Evolutionary conservation across 1,140 invertebrate species (phyloP).

Genomic region (Musca domestica): DNA sequence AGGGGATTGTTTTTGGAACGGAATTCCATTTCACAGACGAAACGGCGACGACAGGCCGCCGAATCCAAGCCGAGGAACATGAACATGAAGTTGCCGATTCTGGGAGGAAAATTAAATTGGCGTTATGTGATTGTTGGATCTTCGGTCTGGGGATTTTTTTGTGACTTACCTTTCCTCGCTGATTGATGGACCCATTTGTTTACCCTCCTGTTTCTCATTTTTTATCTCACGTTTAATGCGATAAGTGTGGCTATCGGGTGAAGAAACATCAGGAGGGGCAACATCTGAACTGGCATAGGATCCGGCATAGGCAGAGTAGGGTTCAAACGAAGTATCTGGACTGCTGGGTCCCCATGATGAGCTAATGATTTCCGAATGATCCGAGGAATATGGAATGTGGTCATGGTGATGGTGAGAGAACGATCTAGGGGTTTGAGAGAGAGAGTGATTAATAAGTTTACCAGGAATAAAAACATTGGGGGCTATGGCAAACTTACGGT

Average conservation of each 20-base stretch:
- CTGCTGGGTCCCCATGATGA: neutral
- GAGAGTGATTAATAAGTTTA: too few species aligned
- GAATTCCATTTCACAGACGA: constrained; percentile 53
- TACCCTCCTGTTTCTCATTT: neutral
- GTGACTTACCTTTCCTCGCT: constrained; percentile 43
- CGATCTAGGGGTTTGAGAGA: neutral
- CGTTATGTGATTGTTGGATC: neutral
- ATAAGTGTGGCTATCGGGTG: constrained; percentile 27
- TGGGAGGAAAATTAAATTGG: constrained; percentile 15
- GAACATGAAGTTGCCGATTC: constrained; percentile 50
- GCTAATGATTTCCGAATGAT: constrained; percentile 29
- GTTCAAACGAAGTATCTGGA: constrained; percentile 40
- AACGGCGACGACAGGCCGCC: constrained; percentile 46
- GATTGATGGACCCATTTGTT: constrained; percentile 9
- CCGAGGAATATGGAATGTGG: constrained; percentile 48
- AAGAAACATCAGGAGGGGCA: constrained; percentile 25
- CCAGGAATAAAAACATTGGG: too few species aligned
- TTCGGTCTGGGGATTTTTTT: neutral
- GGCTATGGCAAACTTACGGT: constrained; percentile 31
- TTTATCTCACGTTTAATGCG: constrained; percentile 30
- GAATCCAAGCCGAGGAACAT: constrained; percentile 47
- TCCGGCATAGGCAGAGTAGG: constrained; percentile 43
- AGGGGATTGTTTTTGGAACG: constrained; percentile 44
- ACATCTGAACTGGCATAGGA: constrained; percentile 26
- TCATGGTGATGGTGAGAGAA: constrained; percentile 30